These are phyloP conservation scores for Sebastes fasciatus DNA, from an alignment of 2,113 vertebrate genomes.

Conservation along the genomic window DNA sequence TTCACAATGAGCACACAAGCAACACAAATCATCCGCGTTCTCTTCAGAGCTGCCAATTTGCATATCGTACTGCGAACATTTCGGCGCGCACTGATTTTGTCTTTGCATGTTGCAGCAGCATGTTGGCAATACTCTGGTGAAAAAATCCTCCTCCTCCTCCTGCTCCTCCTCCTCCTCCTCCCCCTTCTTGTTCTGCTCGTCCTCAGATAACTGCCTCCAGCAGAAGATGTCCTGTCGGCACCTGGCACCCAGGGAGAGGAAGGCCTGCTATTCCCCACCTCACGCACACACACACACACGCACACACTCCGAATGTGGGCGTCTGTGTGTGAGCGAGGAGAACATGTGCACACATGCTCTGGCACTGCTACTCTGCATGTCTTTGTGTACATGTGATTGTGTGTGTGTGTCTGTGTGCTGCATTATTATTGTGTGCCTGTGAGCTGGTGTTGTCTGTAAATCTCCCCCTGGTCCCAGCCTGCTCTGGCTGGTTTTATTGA, in stretches of 20 bases:
- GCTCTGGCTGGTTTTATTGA: constrained; percentile 77
- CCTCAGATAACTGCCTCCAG: constrained; percentile 82
- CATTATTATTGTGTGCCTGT: constrained; percentile 75
- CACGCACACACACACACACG: constrained; percentile 26
- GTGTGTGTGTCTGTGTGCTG: constrained; percentile 46
- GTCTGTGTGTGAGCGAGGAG: constrained; percentile 37
- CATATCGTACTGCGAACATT: constrained; percentile 19
- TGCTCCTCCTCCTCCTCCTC: constrained; percentile 23
- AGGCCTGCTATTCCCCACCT: constrained; percentile 66
- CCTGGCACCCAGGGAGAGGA: constrained; percentile 74
- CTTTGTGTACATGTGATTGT: constrained; percentile 26
- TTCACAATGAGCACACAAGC: not conserved
- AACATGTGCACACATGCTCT: constrained; percentile 29
- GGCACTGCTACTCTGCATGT: constrained; percentile 48
- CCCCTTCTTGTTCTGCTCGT: constrained; percentile 61
- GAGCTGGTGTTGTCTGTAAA: constrained; percentile 76
- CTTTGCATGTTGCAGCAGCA: constrained; percentile 68
- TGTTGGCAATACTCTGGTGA: constrained; percentile 58
- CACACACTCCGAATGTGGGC: constrained; percentile 36
- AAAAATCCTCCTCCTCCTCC: constrained; percentile 27
- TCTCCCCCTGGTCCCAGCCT: constrained; percentile 75
- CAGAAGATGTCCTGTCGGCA: constrained; percentile 80
- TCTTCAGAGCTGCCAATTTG: constrained; percentile 19
- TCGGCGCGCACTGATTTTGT: constrained; percentile 43
- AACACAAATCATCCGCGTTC: not conserved